Conservation (phyloP, 2,113 vertebrate genomes). For the Phyllostomus hastatus region DNA sequence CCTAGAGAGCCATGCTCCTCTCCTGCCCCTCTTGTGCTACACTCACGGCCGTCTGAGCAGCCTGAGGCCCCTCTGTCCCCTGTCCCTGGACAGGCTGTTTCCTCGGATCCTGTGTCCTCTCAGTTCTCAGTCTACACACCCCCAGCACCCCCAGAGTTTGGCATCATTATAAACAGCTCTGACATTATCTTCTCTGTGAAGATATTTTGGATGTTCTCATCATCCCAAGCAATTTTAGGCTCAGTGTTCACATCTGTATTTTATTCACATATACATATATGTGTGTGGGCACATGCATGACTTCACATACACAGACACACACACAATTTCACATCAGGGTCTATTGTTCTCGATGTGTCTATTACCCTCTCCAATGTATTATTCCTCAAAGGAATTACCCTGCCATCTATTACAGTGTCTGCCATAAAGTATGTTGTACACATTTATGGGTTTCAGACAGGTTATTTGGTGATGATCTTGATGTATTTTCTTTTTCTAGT, state of each 20-base stretch:
- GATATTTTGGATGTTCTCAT: neutral
- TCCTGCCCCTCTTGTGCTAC: neutral
- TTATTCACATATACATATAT: neutral
- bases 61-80: fast-evolving
- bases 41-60: neutral
- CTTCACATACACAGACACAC: neutral
- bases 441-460: neutral
- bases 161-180: neutral
- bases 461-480: neutral
- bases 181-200: neutral
- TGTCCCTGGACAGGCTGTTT: neutral
- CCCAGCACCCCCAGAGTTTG: fast-evolving
- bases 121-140: neutral
- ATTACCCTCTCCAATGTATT: neutral
- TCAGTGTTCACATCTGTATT: neutral
- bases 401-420: neutral
- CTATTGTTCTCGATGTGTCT: neutral
- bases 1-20: neutral
- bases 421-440: neutral
- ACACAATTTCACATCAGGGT: neutral
- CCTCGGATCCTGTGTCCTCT: neutral
- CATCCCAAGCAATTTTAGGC: neutral
- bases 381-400: neutral
- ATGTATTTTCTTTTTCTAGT: neutral
- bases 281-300: neutral